phyloP scores from a whole-genome alignment of 2,113 vertebrate genomes.

The Heloderma charlesbogerti region DNA sequence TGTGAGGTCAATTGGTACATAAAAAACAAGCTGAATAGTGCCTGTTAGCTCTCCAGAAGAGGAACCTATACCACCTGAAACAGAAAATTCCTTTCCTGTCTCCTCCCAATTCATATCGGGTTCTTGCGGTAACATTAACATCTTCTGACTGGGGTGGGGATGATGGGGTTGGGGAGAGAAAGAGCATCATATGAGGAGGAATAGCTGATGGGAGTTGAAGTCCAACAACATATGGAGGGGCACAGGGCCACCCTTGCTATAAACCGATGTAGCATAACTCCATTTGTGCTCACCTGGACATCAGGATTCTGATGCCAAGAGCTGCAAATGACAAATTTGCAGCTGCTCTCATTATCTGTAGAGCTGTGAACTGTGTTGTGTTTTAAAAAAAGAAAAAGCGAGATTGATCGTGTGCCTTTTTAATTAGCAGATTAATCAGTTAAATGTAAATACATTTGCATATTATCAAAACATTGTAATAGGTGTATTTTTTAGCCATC shows the following conservation, averaged over 20 bases:
- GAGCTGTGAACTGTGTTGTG: background rate
- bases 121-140: background rate
- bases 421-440: slow-evolving; percentile 11
- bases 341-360: background rate
- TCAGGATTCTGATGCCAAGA: background rate
- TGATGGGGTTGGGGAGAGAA: background rate
- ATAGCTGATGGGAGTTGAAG: background rate
- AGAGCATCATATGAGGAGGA: background rate
- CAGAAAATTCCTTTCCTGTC: background rate
- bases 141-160: background rate
- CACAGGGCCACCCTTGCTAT: background rate
- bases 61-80: background rate
- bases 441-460: background rate
- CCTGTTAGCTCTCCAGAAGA: background rate
- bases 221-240: background rate
- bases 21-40: background rate
- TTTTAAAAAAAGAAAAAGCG: background rate
- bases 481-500: background rate
- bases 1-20: background rate
- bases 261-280: no score
- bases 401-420: background rate
- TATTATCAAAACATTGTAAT: slow-evolving; percentile 8
- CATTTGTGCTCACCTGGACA: background rate
- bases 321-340: background rate
- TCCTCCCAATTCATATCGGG: background rate